Evolutionary conservation across 2,113 vertebrate species (phyloP).

Genomic region (Ochotona princeps): DNA sequence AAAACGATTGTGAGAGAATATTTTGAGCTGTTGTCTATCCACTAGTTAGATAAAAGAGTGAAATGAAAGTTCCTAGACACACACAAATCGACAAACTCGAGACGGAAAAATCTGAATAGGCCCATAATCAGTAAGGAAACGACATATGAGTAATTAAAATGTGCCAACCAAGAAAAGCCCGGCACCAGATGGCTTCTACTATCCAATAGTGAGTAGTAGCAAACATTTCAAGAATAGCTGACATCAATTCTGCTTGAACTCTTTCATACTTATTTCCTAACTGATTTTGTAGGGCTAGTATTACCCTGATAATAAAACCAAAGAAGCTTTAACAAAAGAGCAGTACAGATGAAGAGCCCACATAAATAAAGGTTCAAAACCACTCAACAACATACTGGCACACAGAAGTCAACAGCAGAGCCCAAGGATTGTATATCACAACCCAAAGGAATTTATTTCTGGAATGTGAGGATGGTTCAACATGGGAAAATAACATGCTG

Average conservation of each 20-base stretch:
- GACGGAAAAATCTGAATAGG: not conserved
- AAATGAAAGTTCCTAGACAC: conserved; percentile 37
- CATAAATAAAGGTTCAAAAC: not conserved
- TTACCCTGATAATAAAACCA: not conserved
- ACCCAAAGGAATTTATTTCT: not conserved
- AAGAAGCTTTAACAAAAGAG: not conserved
- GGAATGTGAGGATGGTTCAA: not conserved
- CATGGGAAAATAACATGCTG: not conserved
- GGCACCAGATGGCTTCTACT: not conserved
- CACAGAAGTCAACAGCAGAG: not conserved
- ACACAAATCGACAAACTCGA: not conserved
- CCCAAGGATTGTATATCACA: not conserved
- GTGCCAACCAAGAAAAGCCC: not conserved
- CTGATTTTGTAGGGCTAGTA: not conserved
- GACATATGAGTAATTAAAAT: not conserved
- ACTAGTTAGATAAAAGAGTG: conserved; percentile 20
- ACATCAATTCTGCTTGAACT: not conserved
- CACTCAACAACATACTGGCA: not conserved
- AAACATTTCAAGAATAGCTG: not conserved
- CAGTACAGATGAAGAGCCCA: not conserved
- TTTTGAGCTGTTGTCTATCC: not conserved
- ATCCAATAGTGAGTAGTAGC: not conserved
- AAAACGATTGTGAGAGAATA: not conserved
- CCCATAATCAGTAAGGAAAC: not conserved
- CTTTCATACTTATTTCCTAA: conserved; percentile 37